phyloP scores from a whole-genome alignment of 2,888 invertebrate species.

The Caenorhabditis sulstoni region DNA sequence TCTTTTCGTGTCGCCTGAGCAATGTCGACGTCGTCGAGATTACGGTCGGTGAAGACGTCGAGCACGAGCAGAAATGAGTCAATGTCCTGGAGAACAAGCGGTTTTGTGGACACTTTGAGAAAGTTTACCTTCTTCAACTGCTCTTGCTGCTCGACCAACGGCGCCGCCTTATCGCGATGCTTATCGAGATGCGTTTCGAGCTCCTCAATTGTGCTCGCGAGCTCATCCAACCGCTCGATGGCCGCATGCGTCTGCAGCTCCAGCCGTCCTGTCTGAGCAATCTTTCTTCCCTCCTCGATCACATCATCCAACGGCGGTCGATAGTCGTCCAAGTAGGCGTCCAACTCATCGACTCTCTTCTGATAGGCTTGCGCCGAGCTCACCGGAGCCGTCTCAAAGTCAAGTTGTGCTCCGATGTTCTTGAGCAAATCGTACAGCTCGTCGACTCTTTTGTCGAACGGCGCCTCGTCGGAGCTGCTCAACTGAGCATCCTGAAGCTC shows the following conservation, averaged over 20 bases:
- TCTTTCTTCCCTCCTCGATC: slow-evolving; percentile 70
- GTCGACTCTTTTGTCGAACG: slow-evolving; percentile 52
- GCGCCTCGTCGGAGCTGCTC: slow-evolving; percentile 13
- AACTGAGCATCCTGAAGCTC: slow-evolving; percentile 27
- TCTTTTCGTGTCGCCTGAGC: slow-evolving; percentile 67
- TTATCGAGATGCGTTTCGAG: slow-evolving; percentile 54
- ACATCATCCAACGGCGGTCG: slow-evolving; percentile 68
- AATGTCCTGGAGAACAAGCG: slow-evolving; percentile 43
- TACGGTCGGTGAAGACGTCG: slow-evolving; percentile 54
- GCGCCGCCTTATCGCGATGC: slow-evolving; percentile 50
- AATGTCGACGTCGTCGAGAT: slow-evolving; percentile 55
- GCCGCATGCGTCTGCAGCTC: slow-evolving; percentile 75
- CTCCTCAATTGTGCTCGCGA: slow-evolving; percentile 60
- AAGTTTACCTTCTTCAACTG: slow-evolving; percentile 39
- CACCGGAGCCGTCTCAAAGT: slow-evolving; percentile 70
- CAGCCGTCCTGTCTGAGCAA: slow-evolving; percentile 75
- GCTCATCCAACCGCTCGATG: slow-evolving; percentile 75
- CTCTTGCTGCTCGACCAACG: slow-evolving; percentile 55
- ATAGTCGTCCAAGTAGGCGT: slow-evolving; percentile 54
- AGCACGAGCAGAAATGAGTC: slow-evolving; percentile 49
- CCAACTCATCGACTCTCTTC: slow-evolving; percentile 62
- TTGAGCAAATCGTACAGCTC: slow-evolving; percentile 55
- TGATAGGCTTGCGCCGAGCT: slow-evolving; percentile 54
- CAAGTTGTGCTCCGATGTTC: slow-evolving; percentile 60
- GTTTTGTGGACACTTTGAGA: too few species aligned